These are phyloP conservation scores for Archaeoteleia sp. DNA, from an alignment of 2,888 invertebrate species.

Conservation along the genomic window DNA sequence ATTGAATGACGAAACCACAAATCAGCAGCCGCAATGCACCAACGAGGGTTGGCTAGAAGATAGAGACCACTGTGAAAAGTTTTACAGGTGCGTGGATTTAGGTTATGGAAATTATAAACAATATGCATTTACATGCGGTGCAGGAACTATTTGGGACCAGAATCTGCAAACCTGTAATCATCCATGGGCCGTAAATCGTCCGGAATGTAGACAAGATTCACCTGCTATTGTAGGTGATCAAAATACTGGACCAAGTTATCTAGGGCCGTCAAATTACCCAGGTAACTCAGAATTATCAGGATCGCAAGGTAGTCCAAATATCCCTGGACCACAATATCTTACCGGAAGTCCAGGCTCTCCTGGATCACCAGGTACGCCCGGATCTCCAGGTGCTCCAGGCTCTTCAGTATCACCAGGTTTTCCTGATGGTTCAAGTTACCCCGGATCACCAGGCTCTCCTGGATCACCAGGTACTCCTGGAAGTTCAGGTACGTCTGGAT, in stretches of 20 bases:
- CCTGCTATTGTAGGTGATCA: conserved; percentile 1
- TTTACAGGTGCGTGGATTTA: conserved; percentile 74
- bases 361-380: conserved; percentile 7
- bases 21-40: conserved; percentile 28
- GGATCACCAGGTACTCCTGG: conserved; percentile 36
- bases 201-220: conserved; percentile 42
- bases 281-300: neutral
- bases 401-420: conserved; percentile 5
- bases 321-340: too few species aligned
- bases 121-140: conserved; percentile 77
- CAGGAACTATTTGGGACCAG: conserved; percentile 79
- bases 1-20: too few species aligned
- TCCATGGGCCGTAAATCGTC: conserved; percentile 70
- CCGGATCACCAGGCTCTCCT: conserved; percentile 31
- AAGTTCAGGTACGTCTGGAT: neutral
- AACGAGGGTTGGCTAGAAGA: conserved; percentile 74
- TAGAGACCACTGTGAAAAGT: conserved; percentile 71
- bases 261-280: too few species aligned
- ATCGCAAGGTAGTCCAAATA: neutral
- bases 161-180: conserved; percentile 78
- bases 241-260: too few species aligned
- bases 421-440: conserved; percentile 6
- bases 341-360: neutral
- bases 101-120: conserved; percentile 70
- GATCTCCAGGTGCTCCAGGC: conserved; percentile 17